Base-by-base conservation (phyloP, 2,113 vertebrate genomes). In the Halichoeres trimaculatus region DNA sequence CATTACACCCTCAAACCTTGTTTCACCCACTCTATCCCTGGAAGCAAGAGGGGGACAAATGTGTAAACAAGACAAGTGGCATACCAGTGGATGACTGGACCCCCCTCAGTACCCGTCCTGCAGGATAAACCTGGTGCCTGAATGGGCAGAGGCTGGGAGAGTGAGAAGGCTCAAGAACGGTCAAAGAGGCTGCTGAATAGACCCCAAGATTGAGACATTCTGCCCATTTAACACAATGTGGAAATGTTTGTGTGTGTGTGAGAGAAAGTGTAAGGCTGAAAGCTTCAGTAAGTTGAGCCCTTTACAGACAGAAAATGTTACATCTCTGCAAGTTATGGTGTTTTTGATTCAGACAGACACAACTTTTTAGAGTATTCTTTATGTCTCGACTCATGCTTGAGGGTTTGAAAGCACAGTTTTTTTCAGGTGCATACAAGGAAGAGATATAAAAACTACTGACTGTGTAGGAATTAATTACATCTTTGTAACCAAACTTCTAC, bases 121-220 rank as follows among this genome's bases (percentile, higher is more conserved):
- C 80, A 70, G 72, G 79, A 70, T 69, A 61, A 60, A 52, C 54
- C 55, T 43, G 24, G 23, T 34, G 26, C 66, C 40, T 79, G 74
- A 76, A 71, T 76, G 53, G 72, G 14, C 22, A 12, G 71, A 62
- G 52, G 50, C 58, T 74, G 76, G 43, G 62, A 69, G 68, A 79
- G 66, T 71, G 77, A 69, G 58, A 54, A 48, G 59, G 61, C 65
- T 70, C 72, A 67, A 55, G 57, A 84, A 71, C 26, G 56, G 77
- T 69, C 72, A 73, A 67, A 84, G 58, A 86, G 57, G 50, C 40
- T 0, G 6, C 51, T 90, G 71, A 82, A 86, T 77, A 56, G 77
- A 75, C 47, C 40, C 55, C n/a, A 23, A 50, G 83, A 88, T 86
- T 83, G 76, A 89, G 80, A 78, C 61, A 70, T 81, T 77, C 20